Percentiles rank a stretch among this genome's conserved stretches.
Evolutionary conservation across 2,888 invertebrate genomes (phyloP).

Genomic region (Trachelus iudaicus): DNA sequence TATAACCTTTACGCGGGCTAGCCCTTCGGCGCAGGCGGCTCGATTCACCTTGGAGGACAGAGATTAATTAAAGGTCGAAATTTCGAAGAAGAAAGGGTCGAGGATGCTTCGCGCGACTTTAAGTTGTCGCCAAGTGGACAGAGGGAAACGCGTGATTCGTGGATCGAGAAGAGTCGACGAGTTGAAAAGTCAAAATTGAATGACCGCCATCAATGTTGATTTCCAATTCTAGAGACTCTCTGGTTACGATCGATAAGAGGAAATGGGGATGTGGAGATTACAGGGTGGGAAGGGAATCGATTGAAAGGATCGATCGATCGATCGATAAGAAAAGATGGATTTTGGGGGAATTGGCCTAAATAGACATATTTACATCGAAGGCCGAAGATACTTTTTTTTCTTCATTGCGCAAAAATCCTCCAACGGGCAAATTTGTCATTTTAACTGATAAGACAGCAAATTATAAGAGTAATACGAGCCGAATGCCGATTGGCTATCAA

Average conservation of each 20-base stretch:
- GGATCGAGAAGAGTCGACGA: neutral
- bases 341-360: constrained; percentile 44
- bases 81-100: too few relatives aligned
- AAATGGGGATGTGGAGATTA: constrained; percentile 1
- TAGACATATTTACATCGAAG: constrained; percentile 60
- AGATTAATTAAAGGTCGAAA: neutral
- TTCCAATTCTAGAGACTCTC: constrained; percentile 20
- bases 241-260: constrained; percentile 1
- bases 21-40: neutral
- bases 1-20: neutral
- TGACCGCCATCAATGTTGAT: constrained; percentile 56
- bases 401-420: constrained; percentile 9
- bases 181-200: constrained; percentile 49
- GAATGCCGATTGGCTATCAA: constrained; percentile 8
- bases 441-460: neutral
- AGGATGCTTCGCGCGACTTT: too few relatives aligned
- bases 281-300: constrained; percentile 3
- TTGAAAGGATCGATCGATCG: neutral
- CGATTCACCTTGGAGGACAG: neutral
- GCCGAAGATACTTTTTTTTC: constrained; percentile 40
- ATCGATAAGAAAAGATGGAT: neutral
- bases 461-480: constrained; percentile 6
- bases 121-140: too few relatives aligned
- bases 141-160: neutral
- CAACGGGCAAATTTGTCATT: constrained; percentile 25